Conservation (phyloP, 2,113 vertebrate genomes). For the Pogona vitticeps region DNA sequence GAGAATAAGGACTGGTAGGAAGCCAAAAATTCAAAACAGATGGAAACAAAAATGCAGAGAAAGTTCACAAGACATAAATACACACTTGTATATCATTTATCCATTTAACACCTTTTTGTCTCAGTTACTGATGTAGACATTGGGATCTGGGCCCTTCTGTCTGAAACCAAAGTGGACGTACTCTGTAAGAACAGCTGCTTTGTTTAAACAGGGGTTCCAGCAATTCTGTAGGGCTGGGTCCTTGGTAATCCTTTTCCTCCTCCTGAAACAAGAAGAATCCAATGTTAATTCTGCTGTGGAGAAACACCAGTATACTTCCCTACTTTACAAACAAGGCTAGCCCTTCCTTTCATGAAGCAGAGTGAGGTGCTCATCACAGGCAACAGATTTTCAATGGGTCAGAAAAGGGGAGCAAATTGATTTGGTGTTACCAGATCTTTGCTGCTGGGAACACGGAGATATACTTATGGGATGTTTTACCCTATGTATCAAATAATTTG, state of each 20-base stretch:
- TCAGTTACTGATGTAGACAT: neutral
- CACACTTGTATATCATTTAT: neutral
- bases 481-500: neutral
- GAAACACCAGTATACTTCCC: neutral
- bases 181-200: conserved; percentile 97
- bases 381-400: neutral
- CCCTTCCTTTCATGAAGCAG: neutral
- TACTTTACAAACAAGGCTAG: neutral
- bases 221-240: conserved; percentile 84
- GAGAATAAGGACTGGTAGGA: neutral
- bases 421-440: neutral
- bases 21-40: neutral
- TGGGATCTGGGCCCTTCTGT: neutral
- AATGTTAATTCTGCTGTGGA: neutral
- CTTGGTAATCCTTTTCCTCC: conserved; percentile 88
- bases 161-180: conserved; percentile 70
- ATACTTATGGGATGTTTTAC: neutral
- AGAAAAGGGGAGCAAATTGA: neutral
- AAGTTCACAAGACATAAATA: neutral
- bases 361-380: neutral
- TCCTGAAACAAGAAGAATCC: conserved; percentile 76
- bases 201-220: conserved; percentile 95
- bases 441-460: neutral
- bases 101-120: neutral
- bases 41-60: neutral